Percentiles rank a stretch among this genome's conserved stretches.
Conservation (phyloP, 2,113 vertebrate species). For the Perca schrenkii region DNA sequence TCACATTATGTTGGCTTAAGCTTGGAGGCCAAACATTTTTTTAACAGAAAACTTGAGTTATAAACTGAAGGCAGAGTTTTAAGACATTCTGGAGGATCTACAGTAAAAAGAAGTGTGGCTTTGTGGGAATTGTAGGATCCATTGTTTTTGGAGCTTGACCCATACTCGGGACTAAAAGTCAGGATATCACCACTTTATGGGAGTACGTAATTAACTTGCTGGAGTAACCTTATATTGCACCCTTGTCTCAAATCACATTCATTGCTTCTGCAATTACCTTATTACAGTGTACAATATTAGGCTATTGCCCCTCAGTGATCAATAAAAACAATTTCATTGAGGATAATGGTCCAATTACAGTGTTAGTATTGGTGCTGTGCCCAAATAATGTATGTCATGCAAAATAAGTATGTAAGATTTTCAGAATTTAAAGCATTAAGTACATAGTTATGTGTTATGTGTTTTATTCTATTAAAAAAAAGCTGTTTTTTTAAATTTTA, state of each 20-base stretch:
- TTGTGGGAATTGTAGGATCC: too few relatives aligned
- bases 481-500: too few relatives aligned
- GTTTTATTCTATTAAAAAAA: too few relatives aligned
- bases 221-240: background rate
- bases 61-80: background rate
- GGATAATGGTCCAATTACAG: conserved; percentile 11
- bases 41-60: background rate
- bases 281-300: conserved; percentile 18
- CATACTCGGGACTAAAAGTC: background rate
- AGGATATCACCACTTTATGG: background rate
- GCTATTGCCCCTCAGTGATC: conserved; percentile 22
- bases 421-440: background rate
- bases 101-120: too few relatives aligned
- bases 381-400: background rate
- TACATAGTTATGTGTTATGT: background rate
- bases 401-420: background rate
- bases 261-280: conserved; percentile 14
- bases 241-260: background rate
- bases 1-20: background rate
- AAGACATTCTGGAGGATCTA: background rate
- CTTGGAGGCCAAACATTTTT: background rate
- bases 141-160: too few relatives aligned
- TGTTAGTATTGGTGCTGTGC: background rate
- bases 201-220: conserved; percentile 21
- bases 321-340: conserved; percentile 1